Percentiles rank a stretch among this genome's conserved stretches.
Conservation (phyloP, 2,113 vertebrate species). For the Lycaon pictus region DNA sequence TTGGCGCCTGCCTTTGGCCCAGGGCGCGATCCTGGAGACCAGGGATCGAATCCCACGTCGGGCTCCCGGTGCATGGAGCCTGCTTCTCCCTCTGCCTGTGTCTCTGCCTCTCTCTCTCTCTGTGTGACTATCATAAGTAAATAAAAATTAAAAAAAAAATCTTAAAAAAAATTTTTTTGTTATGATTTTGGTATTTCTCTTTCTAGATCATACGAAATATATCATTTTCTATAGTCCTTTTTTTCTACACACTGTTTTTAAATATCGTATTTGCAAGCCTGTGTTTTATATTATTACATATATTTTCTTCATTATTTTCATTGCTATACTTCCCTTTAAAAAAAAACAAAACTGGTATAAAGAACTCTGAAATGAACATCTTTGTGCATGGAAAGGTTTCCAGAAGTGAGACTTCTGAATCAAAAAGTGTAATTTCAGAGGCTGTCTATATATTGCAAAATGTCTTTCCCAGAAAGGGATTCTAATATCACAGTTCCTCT, state of each 20-base stretch:
- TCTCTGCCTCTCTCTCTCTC: no score
- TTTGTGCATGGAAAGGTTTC: background rate
- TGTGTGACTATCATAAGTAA: no score
- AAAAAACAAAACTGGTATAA: background rate
- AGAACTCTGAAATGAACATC: slow-evolving; percentile 1
- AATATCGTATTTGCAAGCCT: background rate
- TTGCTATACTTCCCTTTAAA: background rate
- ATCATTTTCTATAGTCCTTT: background rate
- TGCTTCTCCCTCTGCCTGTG: no score
- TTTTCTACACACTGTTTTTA: background rate
- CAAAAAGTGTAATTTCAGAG: background rate
- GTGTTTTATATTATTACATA: background rate
- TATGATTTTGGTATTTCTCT: slow-evolving; percentile 1
- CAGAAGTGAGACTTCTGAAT: slow-evolving; percentile 53
- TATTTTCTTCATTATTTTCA: background rate
- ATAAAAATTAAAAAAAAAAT: no score
- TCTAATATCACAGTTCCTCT: slow-evolving; percentile 50
- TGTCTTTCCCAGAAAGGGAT: slow-evolving; percentile 34
- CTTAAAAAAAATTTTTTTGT: background rate
- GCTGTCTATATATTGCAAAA: slow-evolving; percentile 24
- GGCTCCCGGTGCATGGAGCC: no score
- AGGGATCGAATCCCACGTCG: no score
- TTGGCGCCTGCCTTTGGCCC: no score
- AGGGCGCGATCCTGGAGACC: no score
- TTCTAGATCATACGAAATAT: background rate